Percentiles rank a stretch among this genome's conserved stretches.
These are phyloP conservation scores for Coregonus sp. DNA, from an alignment of 2,797 vertebrate genomes.

Conservation along the genomic window DNA sequence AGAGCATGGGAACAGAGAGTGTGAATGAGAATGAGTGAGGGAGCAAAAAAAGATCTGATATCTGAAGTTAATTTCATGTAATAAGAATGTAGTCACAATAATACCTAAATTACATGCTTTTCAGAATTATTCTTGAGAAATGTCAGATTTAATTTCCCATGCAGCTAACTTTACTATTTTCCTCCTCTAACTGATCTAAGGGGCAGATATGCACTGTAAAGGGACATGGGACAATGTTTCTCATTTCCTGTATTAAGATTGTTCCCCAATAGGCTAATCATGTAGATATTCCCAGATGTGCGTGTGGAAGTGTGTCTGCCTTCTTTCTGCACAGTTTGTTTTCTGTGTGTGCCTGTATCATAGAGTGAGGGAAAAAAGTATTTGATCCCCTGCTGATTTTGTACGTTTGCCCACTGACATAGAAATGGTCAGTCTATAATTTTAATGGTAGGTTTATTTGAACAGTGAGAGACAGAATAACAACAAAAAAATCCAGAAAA, in stretches of 20 bases:
- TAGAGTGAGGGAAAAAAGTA: too few relatives aligned
- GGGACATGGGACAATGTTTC: constrained; percentile 67
- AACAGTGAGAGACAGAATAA: too few relatives aligned
- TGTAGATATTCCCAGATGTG: constrained; percentile 21
- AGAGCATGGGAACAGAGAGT: constrained; percentile 37
- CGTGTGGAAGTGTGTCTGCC: constrained; percentile 32
- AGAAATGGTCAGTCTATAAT: too few relatives aligned
- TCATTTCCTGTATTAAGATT: constrained; percentile 67
- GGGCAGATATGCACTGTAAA: not conserved
- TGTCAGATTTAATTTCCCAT: not conserved
- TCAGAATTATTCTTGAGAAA: too few relatives aligned
- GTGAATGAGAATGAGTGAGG: constrained; percentile 15
- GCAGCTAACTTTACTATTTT: constrained; percentile 26
- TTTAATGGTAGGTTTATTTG: too few relatives aligned
- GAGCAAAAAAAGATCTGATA: constrained; percentile 39
- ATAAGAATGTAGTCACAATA: too few relatives aligned
- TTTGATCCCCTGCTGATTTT: too few relatives aligned
- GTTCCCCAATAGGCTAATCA: constrained; percentile 3
- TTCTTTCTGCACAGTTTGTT: constrained; percentile 21
- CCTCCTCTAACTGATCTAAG: constrained; percentile 21
- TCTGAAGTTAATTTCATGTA: too few relatives aligned
- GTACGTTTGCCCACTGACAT: too few relatives aligned
- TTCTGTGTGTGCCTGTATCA: constrained; percentile 25
- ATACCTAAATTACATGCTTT: too few relatives aligned
- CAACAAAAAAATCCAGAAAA: too few relatives aligned